Evolutionary conservation across 2,888 invertebrate genomes (phyloP).

Genomic region (Glaucopsyche alexis): DNA sequence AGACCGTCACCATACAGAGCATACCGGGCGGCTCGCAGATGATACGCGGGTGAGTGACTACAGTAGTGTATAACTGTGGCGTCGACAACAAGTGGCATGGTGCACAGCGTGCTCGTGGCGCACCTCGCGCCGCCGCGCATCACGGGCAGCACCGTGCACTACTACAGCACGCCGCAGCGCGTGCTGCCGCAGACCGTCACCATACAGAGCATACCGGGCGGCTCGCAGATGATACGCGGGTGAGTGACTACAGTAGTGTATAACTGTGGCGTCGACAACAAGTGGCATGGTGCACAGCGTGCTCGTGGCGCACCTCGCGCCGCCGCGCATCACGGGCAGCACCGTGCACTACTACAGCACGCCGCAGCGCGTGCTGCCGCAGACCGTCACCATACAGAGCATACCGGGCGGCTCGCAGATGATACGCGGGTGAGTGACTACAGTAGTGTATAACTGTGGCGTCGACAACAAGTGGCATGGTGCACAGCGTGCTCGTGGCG

Average conservation of each 20-base stretch:
- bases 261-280: constrained; percentile 71
- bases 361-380: constrained; percentile 53
- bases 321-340: constrained; percentile 63
- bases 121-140: constrained; percentile 65
- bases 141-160: constrained; percentile 61
- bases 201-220: constrained; percentile 66
- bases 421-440: constrained; percentile 60
- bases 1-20: constrained; percentile 69
- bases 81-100: constrained; percentile 70
- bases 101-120: constrained; percentile 71
- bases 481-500: constrained; percentile 71
- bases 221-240: constrained; percentile 69
- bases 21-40: constrained; percentile 67
- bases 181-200: constrained; percentile 67
- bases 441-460: constrained; percentile 68
- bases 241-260: constrained; percentile 54
- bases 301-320: constrained; percentile 66
- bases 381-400: constrained; percentile 69
- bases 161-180: constrained; percentile 42
- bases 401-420: constrained; percentile 67
- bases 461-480: constrained; percentile 70
- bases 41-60: constrained; percentile 60
- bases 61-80: constrained; percentile 68
- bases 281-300: constrained; percentile 73
- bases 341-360: constrained; percentile 53